These are phyloP conservation scores for Porphyrio hochstetteri DNA, from an alignment of 2,113 vertebrate species.

Conservation along the genomic window DNA sequence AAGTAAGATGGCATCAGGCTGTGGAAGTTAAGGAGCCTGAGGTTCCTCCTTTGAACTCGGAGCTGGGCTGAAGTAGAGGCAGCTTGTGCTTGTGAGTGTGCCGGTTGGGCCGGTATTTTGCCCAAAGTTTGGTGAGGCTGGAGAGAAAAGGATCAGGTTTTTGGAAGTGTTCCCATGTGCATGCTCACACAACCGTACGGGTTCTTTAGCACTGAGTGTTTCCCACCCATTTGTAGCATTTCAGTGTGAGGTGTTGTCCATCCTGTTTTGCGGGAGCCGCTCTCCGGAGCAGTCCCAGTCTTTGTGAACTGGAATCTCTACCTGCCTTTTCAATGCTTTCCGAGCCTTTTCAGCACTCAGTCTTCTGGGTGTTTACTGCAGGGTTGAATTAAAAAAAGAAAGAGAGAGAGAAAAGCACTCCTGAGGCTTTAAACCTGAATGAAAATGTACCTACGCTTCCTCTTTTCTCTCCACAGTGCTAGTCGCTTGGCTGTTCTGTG, in stretches of 20 bases:
- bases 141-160: background rate
- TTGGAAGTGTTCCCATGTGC: background rate
- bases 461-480: background rate
- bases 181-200: background rate
- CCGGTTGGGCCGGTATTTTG: accelerated
- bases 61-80: background rate
- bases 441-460: background rate
- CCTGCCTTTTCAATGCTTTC: background rate
- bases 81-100: background rate
- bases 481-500: background rate
- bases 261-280: background rate
- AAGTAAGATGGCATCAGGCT: background rate
- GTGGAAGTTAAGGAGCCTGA: background rate
- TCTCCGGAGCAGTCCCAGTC: background rate
- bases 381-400: background rate
- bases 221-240: background rate
- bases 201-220: background rate
- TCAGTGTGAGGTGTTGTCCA: background rate
- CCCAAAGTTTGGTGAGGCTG: background rate
- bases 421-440: background rate
- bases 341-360: accelerated
- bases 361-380: background rate
- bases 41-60: background rate
- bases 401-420: background rate
- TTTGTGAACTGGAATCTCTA: background rate